These are phyloP conservation scores for Drosophila ercepeae DNA, from an alignment of 1,140 invertebrate species.

Conservation along the genomic window DNA sequence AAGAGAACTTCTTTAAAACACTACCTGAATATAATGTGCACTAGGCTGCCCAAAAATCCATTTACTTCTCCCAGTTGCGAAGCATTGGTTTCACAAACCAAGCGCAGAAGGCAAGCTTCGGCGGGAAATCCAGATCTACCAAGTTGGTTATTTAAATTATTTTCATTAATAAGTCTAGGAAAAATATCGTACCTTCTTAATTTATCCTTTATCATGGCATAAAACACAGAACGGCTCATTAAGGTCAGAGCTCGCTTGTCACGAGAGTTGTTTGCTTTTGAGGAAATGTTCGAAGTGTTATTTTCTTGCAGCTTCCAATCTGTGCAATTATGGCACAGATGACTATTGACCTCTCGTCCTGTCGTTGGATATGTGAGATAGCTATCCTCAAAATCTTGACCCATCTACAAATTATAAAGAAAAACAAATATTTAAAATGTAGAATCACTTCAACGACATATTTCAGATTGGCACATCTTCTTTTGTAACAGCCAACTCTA, in stretches of 20 bases:
- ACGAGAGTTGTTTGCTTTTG: conserved; percentile 2
- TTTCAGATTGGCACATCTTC: background rate
- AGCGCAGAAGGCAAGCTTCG: conserved; percentile 63
- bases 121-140: conserved; percentile 59
- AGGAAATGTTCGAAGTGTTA: background rate
- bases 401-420: conserved; percentile 38
- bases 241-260: conserved; percentile 41
- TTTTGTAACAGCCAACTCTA: background rate
- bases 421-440: background rate
- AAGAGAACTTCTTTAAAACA: background rate
- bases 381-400: conserved; percentile 48
- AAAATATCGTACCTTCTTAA: conserved; percentile 47
- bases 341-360: conserved; percentile 12
- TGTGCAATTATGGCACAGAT: conserved; percentile 49
- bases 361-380: conserved; percentile 66
- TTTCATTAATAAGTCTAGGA: background rate
- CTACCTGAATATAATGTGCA: conserved; percentile 74
- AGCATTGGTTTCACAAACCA: conserved; percentile 76
- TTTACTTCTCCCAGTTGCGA: conserved; percentile 68
- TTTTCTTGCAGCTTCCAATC: conserved; percentile 3
- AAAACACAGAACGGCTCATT: conserved; percentile 62
- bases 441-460: background rate
- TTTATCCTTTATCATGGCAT: conserved; percentile 67
- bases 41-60: conserved; percentile 69
- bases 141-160: background rate